phyloP scores from a whole-genome alignment of 2,797 vertebrate genomes.

The Myiotriccus ornatus region DNA sequence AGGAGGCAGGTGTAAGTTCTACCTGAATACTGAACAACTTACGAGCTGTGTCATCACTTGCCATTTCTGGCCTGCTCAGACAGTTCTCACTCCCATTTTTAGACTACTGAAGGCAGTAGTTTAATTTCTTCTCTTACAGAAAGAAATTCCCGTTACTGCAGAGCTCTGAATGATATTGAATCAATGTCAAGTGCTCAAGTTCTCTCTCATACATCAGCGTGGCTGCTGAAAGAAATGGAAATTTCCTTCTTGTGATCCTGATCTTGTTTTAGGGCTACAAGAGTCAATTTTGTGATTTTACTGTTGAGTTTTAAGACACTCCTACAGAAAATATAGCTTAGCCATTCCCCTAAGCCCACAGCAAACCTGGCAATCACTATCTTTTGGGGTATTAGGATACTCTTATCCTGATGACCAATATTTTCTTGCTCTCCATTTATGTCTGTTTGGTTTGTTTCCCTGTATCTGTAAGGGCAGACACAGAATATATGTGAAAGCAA shows the following conservation, averaged over 20 bases:
- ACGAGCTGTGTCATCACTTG: background rate
- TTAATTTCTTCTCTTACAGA: conserved; percentile 15
- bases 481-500: background rate
- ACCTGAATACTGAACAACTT: background rate
- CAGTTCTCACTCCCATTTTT: background rate
- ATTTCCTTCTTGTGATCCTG: background rate
- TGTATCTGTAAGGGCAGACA: background rate
- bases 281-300: background rate
- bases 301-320: background rate
- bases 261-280: background rate
- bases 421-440: background rate
- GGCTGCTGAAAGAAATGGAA: conserved; percentile 4
- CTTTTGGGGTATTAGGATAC: background rate
- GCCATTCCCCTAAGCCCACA: background rate
- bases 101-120: background rate
- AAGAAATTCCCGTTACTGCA: background rate
- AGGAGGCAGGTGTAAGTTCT: background rate
- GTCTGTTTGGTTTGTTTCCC: background rate
- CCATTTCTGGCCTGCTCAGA: background rate
- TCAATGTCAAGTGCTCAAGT: background rate
- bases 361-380: background rate
- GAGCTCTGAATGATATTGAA: conserved; percentile 1
- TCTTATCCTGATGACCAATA: background rate
- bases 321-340: background rate
- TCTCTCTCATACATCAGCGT: background rate